Evolutionary conservation across 2,888 invertebrate species (phyloP).

Genomic region (Phaedon cochleariae): DNA sequence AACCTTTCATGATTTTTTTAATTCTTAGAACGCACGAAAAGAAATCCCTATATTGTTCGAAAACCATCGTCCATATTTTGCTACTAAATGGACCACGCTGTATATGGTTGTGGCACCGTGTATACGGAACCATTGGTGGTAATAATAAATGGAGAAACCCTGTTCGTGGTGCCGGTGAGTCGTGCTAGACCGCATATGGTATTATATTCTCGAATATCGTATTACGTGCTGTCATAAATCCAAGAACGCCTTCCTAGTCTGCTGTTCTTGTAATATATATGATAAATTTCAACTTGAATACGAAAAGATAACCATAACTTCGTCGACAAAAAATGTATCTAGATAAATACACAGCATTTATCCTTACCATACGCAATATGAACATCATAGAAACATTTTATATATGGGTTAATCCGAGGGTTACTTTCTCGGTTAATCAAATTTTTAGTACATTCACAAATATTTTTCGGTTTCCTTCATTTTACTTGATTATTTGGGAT

Average conservation of each 20-base stretch:
- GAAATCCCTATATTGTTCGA: too few relatives aligned
- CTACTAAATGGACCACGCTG: too few relatives aligned
- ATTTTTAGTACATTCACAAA: too few relatives aligned
- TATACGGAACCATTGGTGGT: constrained; percentile 7
- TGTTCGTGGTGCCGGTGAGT: constrained; percentile 11
- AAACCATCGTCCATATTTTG: too few relatives aligned
- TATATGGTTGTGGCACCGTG: not conserved
- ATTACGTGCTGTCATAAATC: constrained; percentile 11
- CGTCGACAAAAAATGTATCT: not conserved
- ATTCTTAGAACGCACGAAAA: too few relatives aligned
- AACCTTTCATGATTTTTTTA: too few relatives aligned
- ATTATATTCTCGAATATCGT: constrained; percentile 19
- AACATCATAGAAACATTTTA: too few relatives aligned
- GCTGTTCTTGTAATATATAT: constrained; percentile 14
- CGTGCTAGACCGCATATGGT: constrained; percentile 21
- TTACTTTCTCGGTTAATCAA: too few relatives aligned
- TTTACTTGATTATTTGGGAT: too few relatives aligned
- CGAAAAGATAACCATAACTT: not conserved
- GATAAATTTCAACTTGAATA: constrained; percentile 11
- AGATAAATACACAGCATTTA: not conserved
- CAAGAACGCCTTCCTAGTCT: constrained; percentile 19
- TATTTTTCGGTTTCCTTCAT: too few relatives aligned
- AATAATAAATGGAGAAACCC: constrained; percentile 10
- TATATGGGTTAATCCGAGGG: too few relatives aligned
- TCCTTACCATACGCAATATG: too few relatives aligned